Evolutionary conservation across 2,113 vertebrate genomes (phyloP).

Genomic region (Phaetusa simplex): DNA sequence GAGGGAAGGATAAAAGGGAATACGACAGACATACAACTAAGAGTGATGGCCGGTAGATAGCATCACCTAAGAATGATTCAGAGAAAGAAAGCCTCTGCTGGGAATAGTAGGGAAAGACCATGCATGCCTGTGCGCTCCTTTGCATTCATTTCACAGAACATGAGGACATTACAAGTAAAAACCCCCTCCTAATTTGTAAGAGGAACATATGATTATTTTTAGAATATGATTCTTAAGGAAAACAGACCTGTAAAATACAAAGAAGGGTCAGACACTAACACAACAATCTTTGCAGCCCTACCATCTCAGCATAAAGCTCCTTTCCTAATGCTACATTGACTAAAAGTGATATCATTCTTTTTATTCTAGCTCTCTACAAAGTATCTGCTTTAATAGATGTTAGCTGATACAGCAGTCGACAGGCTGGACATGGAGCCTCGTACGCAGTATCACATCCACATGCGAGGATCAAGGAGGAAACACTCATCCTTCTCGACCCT

Average conservation of each 20-base stretch:
- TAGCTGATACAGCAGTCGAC: background rate
- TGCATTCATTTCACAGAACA: background rate
- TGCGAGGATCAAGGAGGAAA: background rate
- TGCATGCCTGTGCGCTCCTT: background rate
- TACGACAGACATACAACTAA: background rate
- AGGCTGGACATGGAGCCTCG: background rate
- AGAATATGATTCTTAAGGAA: background rate
- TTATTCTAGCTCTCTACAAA: background rate
- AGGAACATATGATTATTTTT: background rate
- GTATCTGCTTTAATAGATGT: background rate
- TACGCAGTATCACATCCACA: background rate
- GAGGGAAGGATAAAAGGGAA: background rate
- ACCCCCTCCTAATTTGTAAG: accelerated
- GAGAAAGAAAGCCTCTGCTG: background rate
- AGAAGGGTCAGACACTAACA: background rate
- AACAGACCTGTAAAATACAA: background rate
- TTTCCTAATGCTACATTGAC: background rate
- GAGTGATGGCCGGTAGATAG: constrained; percentile 10
- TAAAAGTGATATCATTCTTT: background rate
- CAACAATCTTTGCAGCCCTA: background rate
- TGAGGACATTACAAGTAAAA: background rate
- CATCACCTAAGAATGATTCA: background rate
- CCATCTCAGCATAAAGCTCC: background rate
- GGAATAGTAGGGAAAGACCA: background rate
- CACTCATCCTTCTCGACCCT: background rate